A percentile compares a stretch with the other conserved stretches of the same genome.
Conservation (phyloP, 2,113 vertebrate genomes). For the Protobothrops mucrosquamatus region DNA sequence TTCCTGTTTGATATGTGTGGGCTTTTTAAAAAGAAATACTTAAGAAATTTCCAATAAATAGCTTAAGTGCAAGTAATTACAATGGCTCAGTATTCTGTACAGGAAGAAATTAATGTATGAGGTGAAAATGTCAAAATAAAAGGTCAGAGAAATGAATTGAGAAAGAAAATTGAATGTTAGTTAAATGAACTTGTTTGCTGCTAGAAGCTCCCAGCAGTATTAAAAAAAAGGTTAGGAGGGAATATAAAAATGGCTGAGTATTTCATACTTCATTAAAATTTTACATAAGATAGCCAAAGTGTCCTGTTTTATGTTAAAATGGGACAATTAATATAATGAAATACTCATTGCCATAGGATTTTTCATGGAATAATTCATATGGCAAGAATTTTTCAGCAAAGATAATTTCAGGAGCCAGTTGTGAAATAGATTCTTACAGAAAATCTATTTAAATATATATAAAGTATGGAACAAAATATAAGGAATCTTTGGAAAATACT, state of each 20-base stretch:
- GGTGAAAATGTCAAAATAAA: conserved; percentile 65
- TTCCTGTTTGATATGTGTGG: conserved; percentile 48
- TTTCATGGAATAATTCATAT: conserved; percentile 54
- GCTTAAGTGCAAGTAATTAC: conserved; percentile 66
- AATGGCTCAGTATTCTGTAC: conserved; percentile 52
- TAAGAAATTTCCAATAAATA: conserved; percentile 60
- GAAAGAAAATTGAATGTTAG: conserved; percentile 52
- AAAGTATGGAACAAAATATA: conserved; percentile 32
- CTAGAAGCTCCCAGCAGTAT: conserved; percentile 45
- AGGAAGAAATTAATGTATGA: conserved; percentile 56
- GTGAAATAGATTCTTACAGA: not conserved
- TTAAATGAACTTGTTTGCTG: conserved; percentile 47
- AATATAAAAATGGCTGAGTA: conserved; percentile 61
- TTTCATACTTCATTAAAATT: conserved; percentile 73
- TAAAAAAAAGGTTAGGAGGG: conserved; percentile 52
- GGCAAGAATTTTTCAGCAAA: conserved; percentile 55
- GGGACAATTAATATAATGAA: conserved; percentile 75
- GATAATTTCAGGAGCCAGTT: conserved; percentile 59
- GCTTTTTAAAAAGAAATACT: conserved; percentile 48
- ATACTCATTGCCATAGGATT: conserved; percentile 61
- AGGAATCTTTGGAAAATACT: not conserved
- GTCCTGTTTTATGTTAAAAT: conserved; percentile 59
- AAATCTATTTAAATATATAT: conserved; percentile 41
- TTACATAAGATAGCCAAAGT: conserved; percentile 52
- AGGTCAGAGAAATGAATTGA: conserved; percentile 66